Base-by-base conservation (phyloP, 2,797 vertebrate genomes). In the Lagorchestes hirsutus region DNA sequence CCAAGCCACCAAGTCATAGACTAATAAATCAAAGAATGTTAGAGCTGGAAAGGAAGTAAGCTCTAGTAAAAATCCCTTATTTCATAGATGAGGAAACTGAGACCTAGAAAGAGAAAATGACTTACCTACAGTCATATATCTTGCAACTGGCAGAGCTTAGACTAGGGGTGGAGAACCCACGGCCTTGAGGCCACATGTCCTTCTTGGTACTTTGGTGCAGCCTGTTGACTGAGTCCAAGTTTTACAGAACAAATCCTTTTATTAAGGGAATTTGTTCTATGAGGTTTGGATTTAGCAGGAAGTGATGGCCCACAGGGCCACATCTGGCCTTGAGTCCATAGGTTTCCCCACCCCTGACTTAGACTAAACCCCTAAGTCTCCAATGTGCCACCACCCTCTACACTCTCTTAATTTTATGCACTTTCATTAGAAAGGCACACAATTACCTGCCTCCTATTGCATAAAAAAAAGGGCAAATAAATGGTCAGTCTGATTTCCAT, bases 381-480 rank as follows among this genome's bases (percentile, higher is more conserved):
- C 18, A 6, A 22, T 82, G n/a, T 46, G 16, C n/a, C 40, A 82
- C 67, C 67, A 22, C 67, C n/a, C n/a, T 40, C 16, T 82, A 82
- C 18, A 5, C 3, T 27, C 40, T 87, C 40, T 87, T 50, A 87
- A 87, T 50, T 2, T 87, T 46, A 46, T 22, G 11, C 8, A 46
- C 4, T 87, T 50, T 87, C 74, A 27, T 50, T 74, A 40, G 74
- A 46, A 87, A 87, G 10, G 74, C 74, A 46, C 8, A 24, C 95
- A 97, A 95, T 13, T 52, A 31, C 59, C 87, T 90, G 92, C 96
- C 96, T 96, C 94, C 95, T 96, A 16, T 57, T 95, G 93, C 56
- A 92, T 93, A 93, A 56, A 3, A 4, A 93, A 93, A 92, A 87
- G 9, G 59, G 52, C 91, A 97, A 94, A 98, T 97, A 97, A 94